Base-by-base conservation (phyloP, 2,797 vertebrate genomes). In the Anguilla obscura region DNA sequence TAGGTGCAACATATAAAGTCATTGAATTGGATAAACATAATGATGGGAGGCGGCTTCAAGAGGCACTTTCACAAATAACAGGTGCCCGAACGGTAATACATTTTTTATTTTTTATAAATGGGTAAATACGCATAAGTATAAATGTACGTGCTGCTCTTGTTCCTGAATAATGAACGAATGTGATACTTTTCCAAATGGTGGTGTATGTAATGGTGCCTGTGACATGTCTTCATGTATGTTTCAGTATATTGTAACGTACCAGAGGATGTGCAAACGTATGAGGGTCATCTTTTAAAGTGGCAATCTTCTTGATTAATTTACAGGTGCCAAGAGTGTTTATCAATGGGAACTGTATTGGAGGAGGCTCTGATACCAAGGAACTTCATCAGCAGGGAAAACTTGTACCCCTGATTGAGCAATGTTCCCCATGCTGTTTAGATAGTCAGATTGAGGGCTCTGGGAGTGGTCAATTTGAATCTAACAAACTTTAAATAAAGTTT, bases 291-390 rank as follows among this genome's bases (percentile, higher is more conserved):
- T 79, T 1, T 45, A 74, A 86, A 30, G 8, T 86, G 79, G 8
- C 1, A 82, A 48, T 36, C 45, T 24, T n/a, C 40, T 21, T 82
- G 21, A 79, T 79, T 5, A 7, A 48, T 82, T 82, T 82, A 1
- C 45, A 99, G 98, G 98, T 99, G n/a, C 99, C 99, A 83, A 95
- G 96, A 94, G 97, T 99, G 89, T 99, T 99, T 95, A 95, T 99
- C 88, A 99, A 99, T 18, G 98, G 98, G 76, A 95, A 94, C 89
- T 99, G 97, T 92, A 96, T 99, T 27, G 98, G 99, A 36, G 98
- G 98, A 1, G 98, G 98, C 88, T 95, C 96, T 0, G 98, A 99
- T 63, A 98, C 97, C 89, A 95, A 96, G 0, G 96, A 94, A 89
- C 97, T 98, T 91, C 97, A 98, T 27, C 95, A 96, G 88, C 96